A percentile compares a stretch with the other conserved stretches of the same genome.
phyloP scores from a whole-genome alignment of 2,888 invertebrate genomes.

The Microplitis manilae region DNA sequence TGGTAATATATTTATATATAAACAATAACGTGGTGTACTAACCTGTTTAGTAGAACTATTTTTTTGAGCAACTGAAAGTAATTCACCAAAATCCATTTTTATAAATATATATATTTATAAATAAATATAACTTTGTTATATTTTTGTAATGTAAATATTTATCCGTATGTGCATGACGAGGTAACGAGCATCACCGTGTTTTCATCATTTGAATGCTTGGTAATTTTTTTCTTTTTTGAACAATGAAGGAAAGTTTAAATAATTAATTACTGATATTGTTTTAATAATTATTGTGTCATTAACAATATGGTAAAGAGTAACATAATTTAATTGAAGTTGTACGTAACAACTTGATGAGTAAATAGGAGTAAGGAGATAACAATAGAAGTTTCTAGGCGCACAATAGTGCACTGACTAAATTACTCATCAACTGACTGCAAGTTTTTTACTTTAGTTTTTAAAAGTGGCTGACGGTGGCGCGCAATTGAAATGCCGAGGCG shows the following conservation, averaged over 20 bases:
- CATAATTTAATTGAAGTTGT: not conserved
- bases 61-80: slow-evolving; percentile 77
- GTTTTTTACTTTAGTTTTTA: not conserved
- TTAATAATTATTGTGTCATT: not conserved
- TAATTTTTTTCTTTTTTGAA: not conserved
- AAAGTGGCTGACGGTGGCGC: not conserved
- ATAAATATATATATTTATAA: not conserved
- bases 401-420: not conserved
- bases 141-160: not conserved
- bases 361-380: not conserved
- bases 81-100: slow-evolving; percentile 77
- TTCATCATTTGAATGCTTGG: not conserved
- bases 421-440: not conserved
- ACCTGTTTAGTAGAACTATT: slow-evolving; percentile 72
- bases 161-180: not conserved
- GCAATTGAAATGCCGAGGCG: not conserved
- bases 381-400: not conserved
- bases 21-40: slow-evolving; percentile 41
- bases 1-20: slow-evolving; percentile 5
- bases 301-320: not conserved
- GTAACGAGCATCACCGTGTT: not conserved
- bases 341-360: not conserved
- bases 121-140: not conserved
- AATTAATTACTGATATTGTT: not conserved
- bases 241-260: not conserved